Evolutionary conservation across 2,888 invertebrate species (phyloP).

Genomic region (Hipparchia semele): DNA sequence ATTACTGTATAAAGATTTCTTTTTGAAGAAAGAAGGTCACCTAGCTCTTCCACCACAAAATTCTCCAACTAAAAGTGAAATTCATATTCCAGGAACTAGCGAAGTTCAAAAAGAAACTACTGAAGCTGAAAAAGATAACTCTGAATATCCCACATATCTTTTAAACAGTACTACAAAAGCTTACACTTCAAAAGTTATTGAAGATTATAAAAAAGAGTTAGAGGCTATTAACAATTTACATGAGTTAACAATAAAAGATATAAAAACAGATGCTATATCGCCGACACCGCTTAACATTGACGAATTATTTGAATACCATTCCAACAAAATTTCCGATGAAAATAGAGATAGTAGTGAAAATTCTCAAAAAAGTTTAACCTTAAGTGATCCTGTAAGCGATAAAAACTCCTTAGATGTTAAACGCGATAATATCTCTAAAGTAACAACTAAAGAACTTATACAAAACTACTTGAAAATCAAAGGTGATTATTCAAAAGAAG

Average conservation of each 20-base stretch:
- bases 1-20: slow-evolving; percentile 76
- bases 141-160: slow-evolving; percentile 73
- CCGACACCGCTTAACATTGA: slow-evolving; percentile 74
- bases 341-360: slow-evolving; percentile 51
- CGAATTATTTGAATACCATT: slow-evolving; percentile 70
- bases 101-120: slow-evolving; percentile 47
- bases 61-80: slow-evolving; percentile 58
- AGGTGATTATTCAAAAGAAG: slow-evolving; percentile 57
- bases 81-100: slow-evolving; percentile 46
- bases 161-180: slow-evolving; percentile 74
- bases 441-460: slow-evolving; percentile 74
- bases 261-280: slow-evolving; percentile 71
- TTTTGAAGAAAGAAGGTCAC: slow-evolving; percentile 71
- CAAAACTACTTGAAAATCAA: slow-evolving; percentile 77
- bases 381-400: slow-evolving; percentile 42
- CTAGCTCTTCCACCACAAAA: slow-evolving; percentile 68
- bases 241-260: slow-evolving; percentile 76
- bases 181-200: slow-evolving; percentile 79
- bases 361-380: slow-evolving; percentile 46
- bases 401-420: slow-evolving; percentile 55
- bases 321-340: slow-evolving; percentile 48
- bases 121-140: slow-evolving; percentile 51
- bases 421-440: slow-evolving; percentile 65
- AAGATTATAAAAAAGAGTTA: slow-evolving; percentile 79
- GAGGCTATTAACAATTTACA: slow-evolving; percentile 77